Evolutionary conservation across 2,113 vertebrate species (phyloP), one percentile per base, ranked within the genome.

Genomic region (Polypterus bichir): DNA sequence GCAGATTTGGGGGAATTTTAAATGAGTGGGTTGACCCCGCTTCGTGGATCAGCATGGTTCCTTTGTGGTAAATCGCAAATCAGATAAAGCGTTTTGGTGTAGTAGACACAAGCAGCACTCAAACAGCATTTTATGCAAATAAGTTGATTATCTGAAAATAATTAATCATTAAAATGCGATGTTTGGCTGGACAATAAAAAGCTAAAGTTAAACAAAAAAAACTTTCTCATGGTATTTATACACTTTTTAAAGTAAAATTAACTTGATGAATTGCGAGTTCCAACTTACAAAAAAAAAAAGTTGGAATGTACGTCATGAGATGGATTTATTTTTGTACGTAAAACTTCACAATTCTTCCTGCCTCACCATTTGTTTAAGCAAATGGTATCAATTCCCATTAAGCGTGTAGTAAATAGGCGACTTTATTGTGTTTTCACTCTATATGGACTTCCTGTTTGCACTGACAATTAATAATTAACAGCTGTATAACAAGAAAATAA

Each of bases 391-490:
- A 8, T 46, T 5, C 48, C 47, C 56, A 58, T 66, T 65, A 57
- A 60, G 63, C 46, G 27, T 52, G 44, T 46, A 44, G 45, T 47
- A 47, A 48, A 59, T 65, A 60, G 48, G 59, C 54, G 48, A 62
- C 62, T 67, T 64, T 65, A 65, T 67, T 66, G 60, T 52, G 47
- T 66, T 11, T 63, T 66, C 57, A 46, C 46, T 51, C 64, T 46
- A 45, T 51, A 62, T 62, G 57, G 64, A 62, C 64, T 62, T 63
- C 61, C 49, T 68, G 69, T 68, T 64, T 71, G 71, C 65, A 63
- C 60, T 67, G 60, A 69, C 65, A 66, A 69, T 71, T 71, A 71
- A 73, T 71, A 67, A 69, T 68, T 69, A 71, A 73, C 71, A 73
- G 48, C 49, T 48, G 57, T 54, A 62, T 64, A 59, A 64, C 49